Evolutionary conservation across 2,888 invertebrate species (phyloP).

Genomic region (Hirudinaria manillensis): DNA sequence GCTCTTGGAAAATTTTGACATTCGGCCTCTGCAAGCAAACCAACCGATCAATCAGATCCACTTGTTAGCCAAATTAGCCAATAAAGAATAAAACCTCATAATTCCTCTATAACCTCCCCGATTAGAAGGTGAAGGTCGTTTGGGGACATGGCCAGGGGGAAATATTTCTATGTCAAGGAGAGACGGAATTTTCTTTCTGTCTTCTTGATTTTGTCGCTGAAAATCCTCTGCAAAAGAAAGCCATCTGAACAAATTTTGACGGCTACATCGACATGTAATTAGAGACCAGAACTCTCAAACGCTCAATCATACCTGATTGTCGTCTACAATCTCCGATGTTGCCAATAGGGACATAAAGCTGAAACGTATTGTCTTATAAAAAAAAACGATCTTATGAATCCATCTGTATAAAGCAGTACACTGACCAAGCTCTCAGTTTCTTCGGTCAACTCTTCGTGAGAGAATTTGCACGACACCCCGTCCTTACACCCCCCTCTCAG

Average conservation of each 20-base stretch:
- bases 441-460: constrained; percentile 80
- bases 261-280: too few species aligned
- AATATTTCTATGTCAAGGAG: constrained; percentile 50
- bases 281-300: too few species aligned
- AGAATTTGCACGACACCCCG: constrained; percentile 84
- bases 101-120: neutral
- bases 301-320: too few species aligned
- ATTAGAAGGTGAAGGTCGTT: neutral
- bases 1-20: neutral
- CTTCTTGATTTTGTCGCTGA: neutral
- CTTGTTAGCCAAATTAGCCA: neutral
- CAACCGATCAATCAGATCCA: neutral
- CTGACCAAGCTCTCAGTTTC: constrained; percentile 62
- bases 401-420: constrained; percentile 48
- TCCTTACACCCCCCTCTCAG: constrained; percentile 69
- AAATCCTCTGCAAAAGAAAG: too few species aligned
- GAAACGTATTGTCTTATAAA: constrained; percentile 3
- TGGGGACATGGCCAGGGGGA: constrained; percentile 40
- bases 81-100: neutral
- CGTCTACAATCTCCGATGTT: neutral
- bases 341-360: neutral
- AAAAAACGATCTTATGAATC: neutral
- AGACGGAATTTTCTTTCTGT: constrained; percentile 49
- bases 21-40: neutral
- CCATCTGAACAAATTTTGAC: too few species aligned